Conservation (phyloP, 2,113 vertebrate species). For the Sapajus apella region DNA sequence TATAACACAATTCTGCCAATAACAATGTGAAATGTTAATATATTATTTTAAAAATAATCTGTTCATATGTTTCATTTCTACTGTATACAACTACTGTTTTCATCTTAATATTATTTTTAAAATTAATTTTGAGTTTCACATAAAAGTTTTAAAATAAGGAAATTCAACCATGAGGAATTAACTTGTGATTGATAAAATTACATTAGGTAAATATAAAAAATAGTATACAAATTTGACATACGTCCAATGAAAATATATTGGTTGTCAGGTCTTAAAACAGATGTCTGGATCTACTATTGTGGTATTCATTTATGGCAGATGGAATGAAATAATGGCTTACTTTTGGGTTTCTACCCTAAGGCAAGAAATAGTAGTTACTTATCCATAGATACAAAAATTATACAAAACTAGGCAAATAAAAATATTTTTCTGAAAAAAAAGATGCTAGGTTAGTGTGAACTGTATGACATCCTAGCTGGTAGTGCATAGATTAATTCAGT, state of each 20-base stretch:
- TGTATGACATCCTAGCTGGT: constrained; percentile 79
- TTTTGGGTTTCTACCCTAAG: constrained; percentile 86
- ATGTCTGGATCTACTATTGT: constrained; percentile 31
- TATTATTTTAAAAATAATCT: constrained; percentile 16
- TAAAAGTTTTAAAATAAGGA: constrained; percentile 29
- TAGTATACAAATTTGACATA: constrained; percentile 39
- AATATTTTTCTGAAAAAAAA: constrained; percentile 86
- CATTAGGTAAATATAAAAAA: constrained; percentile 2
- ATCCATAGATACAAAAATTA: constrained; percentile 85
- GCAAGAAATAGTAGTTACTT: constrained; percentile 85
- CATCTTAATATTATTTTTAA: constrained; percentile 33
- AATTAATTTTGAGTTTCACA: constrained; percentile 17
- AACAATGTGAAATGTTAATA: background rate
- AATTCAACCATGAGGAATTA: background rate
- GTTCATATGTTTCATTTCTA: background rate
- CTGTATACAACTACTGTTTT: background rate
- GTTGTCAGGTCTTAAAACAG: constrained; percentile 16
- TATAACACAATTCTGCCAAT: background rate
- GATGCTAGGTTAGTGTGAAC: constrained; percentile 86
- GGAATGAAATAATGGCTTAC: constrained; percentile 85
- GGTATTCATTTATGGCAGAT: constrained; percentile 67
- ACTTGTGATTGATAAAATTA: background rate
- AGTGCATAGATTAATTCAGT: constrained; percentile 82
- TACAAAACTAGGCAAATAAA: constrained; percentile 89
- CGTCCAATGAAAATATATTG: constrained; percentile 43